Conservation (phyloP, 2,888 invertebrate species). For the Cerceris rybyensis region DNA sequence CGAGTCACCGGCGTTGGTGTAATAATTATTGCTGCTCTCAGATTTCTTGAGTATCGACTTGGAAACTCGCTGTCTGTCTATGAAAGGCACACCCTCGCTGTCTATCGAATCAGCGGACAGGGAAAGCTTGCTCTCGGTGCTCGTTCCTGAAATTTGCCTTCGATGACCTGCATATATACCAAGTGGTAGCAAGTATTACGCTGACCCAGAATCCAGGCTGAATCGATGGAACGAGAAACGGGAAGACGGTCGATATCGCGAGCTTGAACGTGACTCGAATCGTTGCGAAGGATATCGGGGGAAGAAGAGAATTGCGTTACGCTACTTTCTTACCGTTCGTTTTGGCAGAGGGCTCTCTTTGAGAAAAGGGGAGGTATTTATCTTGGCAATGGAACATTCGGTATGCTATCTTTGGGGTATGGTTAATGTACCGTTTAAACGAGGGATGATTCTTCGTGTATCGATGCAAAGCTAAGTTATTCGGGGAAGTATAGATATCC, state of each 20-base stretch:
- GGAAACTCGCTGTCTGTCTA: slow-evolving; percentile 87
- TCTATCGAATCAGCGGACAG: slow-evolving; percentile 88
- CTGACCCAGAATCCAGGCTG: slow-evolving; percentile 45
- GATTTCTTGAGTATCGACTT: slow-evolving; percentile 91
- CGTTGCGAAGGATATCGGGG: neutral
- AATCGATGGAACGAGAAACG: slow-evolving; percentile 41
- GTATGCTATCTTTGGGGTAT: no score
- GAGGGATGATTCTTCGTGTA: no score
- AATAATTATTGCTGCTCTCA: slow-evolving; percentile 84
- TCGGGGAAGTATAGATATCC: no score
- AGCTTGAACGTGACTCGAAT: slow-evolving; percentile 16
- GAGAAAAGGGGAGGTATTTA: no score
- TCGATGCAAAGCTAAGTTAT: no score
- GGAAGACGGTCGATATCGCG: slow-evolving; percentile 11
- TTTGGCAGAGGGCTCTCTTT: no score
- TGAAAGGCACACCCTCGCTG: slow-evolving; percentile 85
- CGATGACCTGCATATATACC: slow-evolving; percentile 53
- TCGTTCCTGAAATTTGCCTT: slow-evolving; percentile 68
- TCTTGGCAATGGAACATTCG: no score
- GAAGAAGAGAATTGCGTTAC: neutral
- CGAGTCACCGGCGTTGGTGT: slow-evolving; percentile 84
- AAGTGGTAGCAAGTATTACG: slow-evolving; percentile 27
- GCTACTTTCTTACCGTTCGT: no score
- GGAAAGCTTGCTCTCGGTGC: slow-evolving; percentile 86
- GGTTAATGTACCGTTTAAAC: no score